Evolutionary conservation across 2,888 invertebrate species (phyloP).

Genomic region (Ectemnius cavifrons): DNA sequence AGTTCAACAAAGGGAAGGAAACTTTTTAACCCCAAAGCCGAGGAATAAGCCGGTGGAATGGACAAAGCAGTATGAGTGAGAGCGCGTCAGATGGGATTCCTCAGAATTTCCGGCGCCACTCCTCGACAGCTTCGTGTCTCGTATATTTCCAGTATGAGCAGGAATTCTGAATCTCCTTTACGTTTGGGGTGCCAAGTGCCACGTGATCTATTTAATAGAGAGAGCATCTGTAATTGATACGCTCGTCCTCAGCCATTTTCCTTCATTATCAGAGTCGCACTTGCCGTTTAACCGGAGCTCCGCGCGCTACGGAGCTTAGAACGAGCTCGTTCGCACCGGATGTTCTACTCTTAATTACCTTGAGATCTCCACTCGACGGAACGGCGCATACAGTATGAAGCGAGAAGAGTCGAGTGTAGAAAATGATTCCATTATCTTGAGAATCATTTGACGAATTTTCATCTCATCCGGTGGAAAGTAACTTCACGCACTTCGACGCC

Average conservation of each 20-base stretch:
- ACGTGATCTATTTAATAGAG: constrained; percentile 6
- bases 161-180: too few relatives aligned
- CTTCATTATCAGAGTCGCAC: constrained; percentile 8
- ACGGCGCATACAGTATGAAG: too few relatives aligned
- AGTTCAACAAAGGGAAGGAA: too few relatives aligned
- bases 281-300: not conserved
- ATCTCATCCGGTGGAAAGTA: too few relatives aligned
- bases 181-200: too few relatives aligned
- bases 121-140: constrained; percentile 14
- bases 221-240: constrained; percentile 11
- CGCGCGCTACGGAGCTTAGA: not conserved
- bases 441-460: too few relatives aligned
- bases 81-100: constrained; percentile 46
- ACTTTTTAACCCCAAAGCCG: not conserved
- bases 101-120: constrained; percentile 21
- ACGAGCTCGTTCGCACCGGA: not conserved
- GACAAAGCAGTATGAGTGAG: constrained; percentile 49
- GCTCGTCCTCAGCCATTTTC: constrained; percentile 15
- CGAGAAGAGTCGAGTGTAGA: too few relatives aligned
- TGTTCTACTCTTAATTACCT: constrained; percentile 2
- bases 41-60: constrained; percentile 36
- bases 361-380: not conserved
- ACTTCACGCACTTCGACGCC: too few relatives aligned
- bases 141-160: too few relatives aligned
- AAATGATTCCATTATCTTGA: too few relatives aligned